Conservation (phyloP, 2,113 vertebrate species). For the Noctilio leporinus region DNA sequence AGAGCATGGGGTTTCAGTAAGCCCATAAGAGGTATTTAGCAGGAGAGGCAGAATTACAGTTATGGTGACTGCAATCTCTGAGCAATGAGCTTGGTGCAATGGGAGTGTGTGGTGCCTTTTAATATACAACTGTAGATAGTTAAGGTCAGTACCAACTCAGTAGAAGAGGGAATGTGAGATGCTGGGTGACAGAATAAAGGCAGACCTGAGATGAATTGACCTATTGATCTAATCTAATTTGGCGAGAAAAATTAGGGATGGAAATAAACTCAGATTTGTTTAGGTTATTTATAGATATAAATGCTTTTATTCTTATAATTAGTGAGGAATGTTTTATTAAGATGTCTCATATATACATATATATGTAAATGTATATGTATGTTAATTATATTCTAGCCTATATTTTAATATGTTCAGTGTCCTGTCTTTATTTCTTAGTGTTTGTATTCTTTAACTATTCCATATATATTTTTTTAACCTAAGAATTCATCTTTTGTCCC, state of each 20-base stretch:
- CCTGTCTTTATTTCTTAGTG: background rate
- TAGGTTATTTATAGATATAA: background rate
- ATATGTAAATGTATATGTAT: too few relatives aligned
- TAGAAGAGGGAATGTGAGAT: background rate
- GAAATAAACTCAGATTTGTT: background rate
- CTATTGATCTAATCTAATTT: background rate
- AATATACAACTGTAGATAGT: background rate
- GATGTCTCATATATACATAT: background rate
- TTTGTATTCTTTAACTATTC: background rate
- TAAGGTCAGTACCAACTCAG: background rate
- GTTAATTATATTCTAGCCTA: background rate
- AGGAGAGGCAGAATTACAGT: background rate
- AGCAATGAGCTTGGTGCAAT: background rate
- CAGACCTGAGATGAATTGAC: background rate
- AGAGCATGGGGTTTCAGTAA: background rate
- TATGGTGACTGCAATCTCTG: background rate
- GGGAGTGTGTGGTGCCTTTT: background rate
- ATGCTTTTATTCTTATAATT: background rate
- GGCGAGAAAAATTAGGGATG: background rate
- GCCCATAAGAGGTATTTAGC: background rate
- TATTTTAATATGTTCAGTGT: background rate
- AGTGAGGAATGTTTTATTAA: background rate
- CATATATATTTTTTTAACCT: background rate
- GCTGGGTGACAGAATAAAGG: background rate
- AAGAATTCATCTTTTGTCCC: background rate